These are phyloP conservation scores for Plectrocnemia conspersa DNA, from an alignment of 1,140 invertebrate genomes.

Conservation along the genomic window DNA sequence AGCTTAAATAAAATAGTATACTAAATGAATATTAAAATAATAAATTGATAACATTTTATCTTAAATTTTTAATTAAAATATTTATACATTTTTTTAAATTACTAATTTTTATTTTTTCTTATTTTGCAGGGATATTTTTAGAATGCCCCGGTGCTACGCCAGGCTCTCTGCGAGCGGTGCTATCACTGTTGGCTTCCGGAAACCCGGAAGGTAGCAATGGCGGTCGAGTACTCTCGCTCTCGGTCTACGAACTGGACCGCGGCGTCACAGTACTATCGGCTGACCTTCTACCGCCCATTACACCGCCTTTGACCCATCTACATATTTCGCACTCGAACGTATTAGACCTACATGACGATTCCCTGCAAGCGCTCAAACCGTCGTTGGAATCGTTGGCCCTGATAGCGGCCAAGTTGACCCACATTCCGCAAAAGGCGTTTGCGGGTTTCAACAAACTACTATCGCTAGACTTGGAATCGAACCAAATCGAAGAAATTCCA, in stretches of 20 bases:
- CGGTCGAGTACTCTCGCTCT: slow-evolving; percentile 74
- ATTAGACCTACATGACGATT: slow-evolving; percentile 67
- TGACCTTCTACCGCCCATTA: slow-evolving; percentile 62
- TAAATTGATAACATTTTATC: too few species aligned
- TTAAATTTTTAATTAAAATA: too few species aligned
- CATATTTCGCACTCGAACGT: slow-evolving; percentile 79
- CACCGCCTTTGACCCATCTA: slow-evolving; percentile 70
- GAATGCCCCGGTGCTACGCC: slow-evolving; percentile 80
- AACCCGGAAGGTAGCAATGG: slow-evolving; percentile 34
- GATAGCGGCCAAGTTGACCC: slow-evolving; percentile 71
- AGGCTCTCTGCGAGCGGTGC: slow-evolving; percentile 53
- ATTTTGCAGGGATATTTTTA: slow-evolving; percentile 66
- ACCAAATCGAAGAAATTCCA: slow-evolving; percentile 75
- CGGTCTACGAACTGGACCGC: slow-evolving; percentile 79
- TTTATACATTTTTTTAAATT: too few species aligned
- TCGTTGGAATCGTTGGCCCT: slow-evolving; percentile 76
- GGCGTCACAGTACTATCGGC: slow-evolving; percentile 64
- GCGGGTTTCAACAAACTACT: slow-evolving; percentile 66
- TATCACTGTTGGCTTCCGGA: slow-evolving; percentile 54
- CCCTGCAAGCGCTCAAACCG: slow-evolving; percentile 65
- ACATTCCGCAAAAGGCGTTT: slow-evolving; percentile 77
- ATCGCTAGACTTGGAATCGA: slow-evolving; percentile 78
- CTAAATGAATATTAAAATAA: too few species aligned
- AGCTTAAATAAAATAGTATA: too few species aligned
- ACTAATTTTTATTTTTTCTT: too few species aligned